These are phyloP conservation scores for Allophyes oxyacanthae DNA, from an alignment of 2,888 invertebrate genomes.

Conservation along the genomic window DNA sequence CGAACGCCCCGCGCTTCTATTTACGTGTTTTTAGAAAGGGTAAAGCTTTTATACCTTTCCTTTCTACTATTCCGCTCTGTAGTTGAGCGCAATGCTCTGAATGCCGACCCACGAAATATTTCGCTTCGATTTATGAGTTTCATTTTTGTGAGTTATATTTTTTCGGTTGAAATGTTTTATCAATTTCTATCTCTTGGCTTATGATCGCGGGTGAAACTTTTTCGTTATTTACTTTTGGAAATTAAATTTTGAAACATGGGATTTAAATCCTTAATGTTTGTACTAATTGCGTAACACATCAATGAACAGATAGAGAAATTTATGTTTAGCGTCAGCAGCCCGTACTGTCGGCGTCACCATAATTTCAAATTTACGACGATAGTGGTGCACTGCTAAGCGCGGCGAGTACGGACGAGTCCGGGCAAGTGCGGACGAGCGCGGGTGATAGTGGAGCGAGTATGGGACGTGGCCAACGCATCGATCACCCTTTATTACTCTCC, in stretches of 20 bases:
- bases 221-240: constrained; percentile 25
- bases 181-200: constrained; percentile 60
- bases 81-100: constrained; percentile 80
- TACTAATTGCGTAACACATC: neutral
- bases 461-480: constrained; percentile 52
- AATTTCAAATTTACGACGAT: constrained; percentile 71
- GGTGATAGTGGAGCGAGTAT: constrained; percentile 7
- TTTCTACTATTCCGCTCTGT: constrained; percentile 84
- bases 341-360: constrained; percentile 58
- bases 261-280: too few relatives aligned
- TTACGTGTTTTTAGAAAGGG: constrained; percentile 89
- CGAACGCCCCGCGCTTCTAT: constrained; percentile 79
- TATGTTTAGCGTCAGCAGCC: constrained; percentile 57
- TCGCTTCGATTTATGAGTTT: constrained; percentile 85
- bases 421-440: neutral
- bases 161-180: constrained; percentile 72
- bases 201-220: constrained; percentile 10
- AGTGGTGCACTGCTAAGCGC: constrained; percentile 29
- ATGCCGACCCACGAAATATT: constrained; percentile 82
- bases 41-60: constrained; percentile 88
- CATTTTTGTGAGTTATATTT: constrained; percentile 78
- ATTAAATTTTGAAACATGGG: too few relatives aligned
- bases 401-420: neutral
- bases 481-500: constrained; percentile 57
- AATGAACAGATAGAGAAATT: constrained; percentile 65